phyloP scores from a whole-genome alignment of 2,888 invertebrate species.

The Saturnia japonica region DNA sequence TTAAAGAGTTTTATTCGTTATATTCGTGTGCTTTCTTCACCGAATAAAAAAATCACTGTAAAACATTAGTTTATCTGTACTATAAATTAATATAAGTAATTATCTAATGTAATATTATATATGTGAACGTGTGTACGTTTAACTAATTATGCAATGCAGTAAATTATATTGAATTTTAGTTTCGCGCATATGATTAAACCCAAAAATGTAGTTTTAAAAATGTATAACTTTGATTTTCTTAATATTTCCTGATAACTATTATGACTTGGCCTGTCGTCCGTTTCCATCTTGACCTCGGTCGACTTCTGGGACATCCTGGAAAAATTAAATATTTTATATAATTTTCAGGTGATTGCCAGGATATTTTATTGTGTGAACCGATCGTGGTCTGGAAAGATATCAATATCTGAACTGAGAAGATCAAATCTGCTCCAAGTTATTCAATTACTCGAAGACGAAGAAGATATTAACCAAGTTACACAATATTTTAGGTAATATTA shows the following conservation, averaged over 20 bases:
- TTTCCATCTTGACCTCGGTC: too few species aligned
- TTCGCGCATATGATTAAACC: too few species aligned
- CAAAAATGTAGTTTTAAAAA: too few species aligned
- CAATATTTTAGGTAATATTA: constrained; percentile 84
- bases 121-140: too few species aligned
- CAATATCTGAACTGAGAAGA: constrained; percentile 92
- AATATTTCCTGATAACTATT: too few species aligned
- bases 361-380: constrained; percentile 98
- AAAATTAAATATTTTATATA: too few species aligned
- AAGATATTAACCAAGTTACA: constrained; percentile 97
- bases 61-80: background rate
- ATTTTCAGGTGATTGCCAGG: constrained; percentile 93
- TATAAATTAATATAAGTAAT: background rate
- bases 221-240: too few species aligned
- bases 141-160: too few species aligned
- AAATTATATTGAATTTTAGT: too few species aligned
- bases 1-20: background rate
- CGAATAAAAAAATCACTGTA: background rate
- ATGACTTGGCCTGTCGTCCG: too few species aligned
- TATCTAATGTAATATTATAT: background rate
- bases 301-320: too few species aligned
- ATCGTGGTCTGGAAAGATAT: constrained; percentile 97
- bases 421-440: constrained; percentile 94
- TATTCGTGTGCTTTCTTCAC: background rate
- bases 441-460: constrained; percentile 94